Base-by-base conservation (phyloP, 2,888 invertebrate genomes). In the Nymphalis polychloros region DNA sequence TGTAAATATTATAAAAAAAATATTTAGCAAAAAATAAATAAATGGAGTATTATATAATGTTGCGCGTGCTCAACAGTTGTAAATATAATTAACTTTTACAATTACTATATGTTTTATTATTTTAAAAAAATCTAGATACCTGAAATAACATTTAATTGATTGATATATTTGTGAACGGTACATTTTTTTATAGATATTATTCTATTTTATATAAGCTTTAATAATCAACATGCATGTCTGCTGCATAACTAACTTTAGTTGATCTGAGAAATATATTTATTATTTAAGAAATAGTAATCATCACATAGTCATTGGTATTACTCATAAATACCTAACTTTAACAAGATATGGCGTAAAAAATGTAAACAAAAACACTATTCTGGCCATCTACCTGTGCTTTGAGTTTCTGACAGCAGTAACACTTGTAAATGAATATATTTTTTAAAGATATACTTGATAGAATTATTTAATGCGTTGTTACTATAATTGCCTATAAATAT, bases 11-110 rank as follows among this genome's bases (percentile, higher is more conserved):
- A 57, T 62, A 50, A 19, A n/a, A 35, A 48, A 8, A 19, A 62
- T 35, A 62, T 49, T 7, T 62, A 62, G 50, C 49, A 50, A 62
- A 62, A 52, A 31, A 17, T 31, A 55, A 31, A 31, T 50, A 50
- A 49, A 49, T 31, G 13, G 62, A 62, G 62, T 62, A 50, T 62
- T 50, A 35, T 41, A 59, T n/a, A 62, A 62, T 8, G 20, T 27
- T 52, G 27, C 47, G 57, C 62, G 31, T 46, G 35, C 35, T 41
- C 35, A 57, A 57, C 57, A 57, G n/a, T 10, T 57, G 57, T 57
- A 57, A 57, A 57, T 57, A 57, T 35, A 35, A 19, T n/a, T 57
- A 35, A 17, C n/a, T 57, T 41, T 16, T 27, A 27, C 27, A 41
- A 19, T 35, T 8, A 6, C 13, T 57, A 27, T 19, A 55, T 35